A percentile compares a stretch with the other conserved stretches of the same genome.
phyloP scores from a whole-genome alignment of 2,888 invertebrate genomes.

The Melolontha melolontha region DNA sequence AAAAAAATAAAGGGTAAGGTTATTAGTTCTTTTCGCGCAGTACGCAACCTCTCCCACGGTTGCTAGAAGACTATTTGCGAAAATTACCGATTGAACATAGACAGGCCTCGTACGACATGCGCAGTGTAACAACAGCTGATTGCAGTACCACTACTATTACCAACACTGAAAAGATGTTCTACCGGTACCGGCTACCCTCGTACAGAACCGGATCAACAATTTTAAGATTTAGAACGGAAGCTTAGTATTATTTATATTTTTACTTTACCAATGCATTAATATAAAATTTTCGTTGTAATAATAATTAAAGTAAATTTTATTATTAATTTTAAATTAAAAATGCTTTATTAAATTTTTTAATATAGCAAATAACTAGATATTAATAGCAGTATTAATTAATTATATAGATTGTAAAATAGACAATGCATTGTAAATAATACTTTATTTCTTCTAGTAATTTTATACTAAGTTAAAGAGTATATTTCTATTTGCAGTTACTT shows the following conservation, averaged over 20 bases:
- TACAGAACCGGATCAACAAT: conserved; percentile 2
- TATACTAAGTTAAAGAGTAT: too few species aligned
- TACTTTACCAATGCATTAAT: too few species aligned
- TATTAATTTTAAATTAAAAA: background rate
- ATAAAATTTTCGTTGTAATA: too few species aligned
- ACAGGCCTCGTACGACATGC: conserved; percentile 51
- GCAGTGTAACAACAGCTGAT: conserved; percentile 57
- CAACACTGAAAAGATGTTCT: conserved; percentile 30
- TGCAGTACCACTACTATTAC: conserved; percentile 49
- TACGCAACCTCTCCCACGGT: conserved; percentile 53
- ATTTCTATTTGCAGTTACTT: too few species aligned
- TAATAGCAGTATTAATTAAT: background rate
- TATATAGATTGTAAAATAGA: too few species aligned
- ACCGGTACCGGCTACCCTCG: conserved; percentile 24
- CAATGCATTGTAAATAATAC: too few species aligned
- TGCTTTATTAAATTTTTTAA: too few species aligned
- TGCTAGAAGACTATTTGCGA: conserved; percentile 57
- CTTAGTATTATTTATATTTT: background rate
- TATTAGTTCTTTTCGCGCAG: conserved; percentile 50
- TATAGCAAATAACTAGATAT: background rate
- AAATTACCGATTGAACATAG: conserved; percentile 49
- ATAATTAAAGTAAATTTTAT: background rate
- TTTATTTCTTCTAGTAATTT: too few species aligned
- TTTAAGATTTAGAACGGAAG: background rate
- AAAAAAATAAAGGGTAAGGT: conserved; percentile 57